These are phyloP conservation scores for Theretra japonica DNA, from an alignment of 2,888 invertebrate genomes.

Conservation along the genomic window DNA sequence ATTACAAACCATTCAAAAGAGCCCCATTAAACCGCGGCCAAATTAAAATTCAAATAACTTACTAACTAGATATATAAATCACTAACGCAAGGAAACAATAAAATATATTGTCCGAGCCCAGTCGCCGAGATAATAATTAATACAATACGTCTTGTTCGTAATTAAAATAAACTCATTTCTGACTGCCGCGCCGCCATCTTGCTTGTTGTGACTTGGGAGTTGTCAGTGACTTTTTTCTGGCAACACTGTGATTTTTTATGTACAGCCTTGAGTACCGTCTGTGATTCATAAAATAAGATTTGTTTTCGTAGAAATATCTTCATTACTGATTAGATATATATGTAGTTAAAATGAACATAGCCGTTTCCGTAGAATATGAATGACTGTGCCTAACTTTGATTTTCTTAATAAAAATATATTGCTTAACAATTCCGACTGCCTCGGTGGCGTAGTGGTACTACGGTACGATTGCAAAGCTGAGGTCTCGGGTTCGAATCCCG, in stretches of 20 bases:
- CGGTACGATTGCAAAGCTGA: too few species aligned
- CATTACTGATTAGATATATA: too few species aligned
- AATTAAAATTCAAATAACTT: constrained; percentile 84
- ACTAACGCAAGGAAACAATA: constrained; percentile 76
- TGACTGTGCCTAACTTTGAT: too few species aligned
- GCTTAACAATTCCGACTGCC: too few species aligned
- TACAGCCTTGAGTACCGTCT: too few species aligned
- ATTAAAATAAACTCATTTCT: constrained; percentile 85
- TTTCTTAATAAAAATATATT: too few species aligned
- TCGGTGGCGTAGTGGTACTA: too few species aligned
- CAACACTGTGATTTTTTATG: background rate
- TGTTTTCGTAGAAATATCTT: too few species aligned
- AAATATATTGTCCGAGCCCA: constrained; percentile 79
- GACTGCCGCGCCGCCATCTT: constrained; percentile 40
- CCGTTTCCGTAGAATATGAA: too few species aligned
- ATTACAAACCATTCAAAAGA: constrained; percentile 83
- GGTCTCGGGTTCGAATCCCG: too few species aligned
- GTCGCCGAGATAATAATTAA: constrained; percentile 74
- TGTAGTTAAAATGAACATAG: too few species aligned
- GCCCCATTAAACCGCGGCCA: constrained; percentile 83
- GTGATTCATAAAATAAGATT: too few species aligned
- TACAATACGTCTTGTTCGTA: constrained; percentile 78
- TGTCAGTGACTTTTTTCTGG: background rate
- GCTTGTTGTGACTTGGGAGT: background rate
- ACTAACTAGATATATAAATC: constrained; percentile 84